These are phyloP conservation scores for Heterotis niloticus DNA, from an alignment of 2,113 vertebrate genomes.

Conservation along the genomic window DNA sequence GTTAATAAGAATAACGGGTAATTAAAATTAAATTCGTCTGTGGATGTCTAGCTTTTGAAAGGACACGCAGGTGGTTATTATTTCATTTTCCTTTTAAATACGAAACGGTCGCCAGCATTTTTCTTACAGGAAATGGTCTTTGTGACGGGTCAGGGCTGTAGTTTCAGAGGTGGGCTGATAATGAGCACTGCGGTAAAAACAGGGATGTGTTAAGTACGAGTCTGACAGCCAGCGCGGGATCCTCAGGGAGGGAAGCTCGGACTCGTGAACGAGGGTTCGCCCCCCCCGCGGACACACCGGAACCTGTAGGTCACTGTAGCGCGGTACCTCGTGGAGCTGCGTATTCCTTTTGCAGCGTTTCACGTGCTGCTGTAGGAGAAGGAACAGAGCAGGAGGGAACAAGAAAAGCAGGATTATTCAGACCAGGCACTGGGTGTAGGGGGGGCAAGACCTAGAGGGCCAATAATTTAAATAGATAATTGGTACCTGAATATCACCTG, in stretches of 20 bases:
- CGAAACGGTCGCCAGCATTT: neutral
- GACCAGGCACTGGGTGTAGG: neutral
- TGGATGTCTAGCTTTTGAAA: too few relatives aligned
- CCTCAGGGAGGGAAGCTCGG: neutral
- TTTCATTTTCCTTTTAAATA: slow-evolving; percentile 6
- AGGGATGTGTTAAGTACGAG: neutral
- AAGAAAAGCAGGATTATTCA: neutral
- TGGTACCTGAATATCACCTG: neutral
- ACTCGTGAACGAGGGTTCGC: too few relatives aligned
- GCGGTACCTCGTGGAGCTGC: too few relatives aligned
- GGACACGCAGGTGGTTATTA: too few relatives aligned
- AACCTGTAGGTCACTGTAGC: neutral
- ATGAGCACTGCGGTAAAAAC: slow-evolving; percentile 12
- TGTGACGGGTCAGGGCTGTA: neutral
- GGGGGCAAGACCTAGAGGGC: too few relatives aligned
- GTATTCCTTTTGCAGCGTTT: too few relatives aligned
- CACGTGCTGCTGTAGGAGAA: neutral
- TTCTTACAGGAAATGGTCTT: neutral
- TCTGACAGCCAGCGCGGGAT: neutral
- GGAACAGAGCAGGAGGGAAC: neutral
- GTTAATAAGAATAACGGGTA: too few relatives aligned
- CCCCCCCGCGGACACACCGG: neutral
- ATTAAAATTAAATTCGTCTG: too few relatives aligned
- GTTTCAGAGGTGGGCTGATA: slow-evolving; percentile 6
- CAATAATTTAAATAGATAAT: neutral